Base-by-base conservation (phyloP, 2,888 invertebrate species). In the Acrocera orbiculus region DNA sequence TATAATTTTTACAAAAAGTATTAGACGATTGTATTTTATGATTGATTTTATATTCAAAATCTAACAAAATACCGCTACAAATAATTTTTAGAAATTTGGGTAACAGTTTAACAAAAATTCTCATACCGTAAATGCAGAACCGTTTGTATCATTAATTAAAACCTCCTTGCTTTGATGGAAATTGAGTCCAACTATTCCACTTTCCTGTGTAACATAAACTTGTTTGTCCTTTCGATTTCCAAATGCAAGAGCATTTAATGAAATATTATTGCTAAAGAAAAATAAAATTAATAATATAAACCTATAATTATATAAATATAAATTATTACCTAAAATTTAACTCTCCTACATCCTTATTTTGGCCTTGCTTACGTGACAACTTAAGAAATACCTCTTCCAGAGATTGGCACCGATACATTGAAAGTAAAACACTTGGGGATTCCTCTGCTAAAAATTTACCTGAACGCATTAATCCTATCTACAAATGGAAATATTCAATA, bases 401-500 rank as follows among this genome's bases (percentile, higher is more conserved):
- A 10, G 80, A 77, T 40, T 74, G 69, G 54, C 85, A 85, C 51
- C 72, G 74, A 64, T 86, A 86, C 69, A 81, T 78, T 30, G 77
- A 70, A 30, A 93, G 67, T 27, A 92, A 67, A 10, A 76, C 74
- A 43, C 79, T 76, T 0, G 92, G 92, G 10, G 79, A 80, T 57
- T 89, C 82, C 63, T 93, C 92, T 2, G 92, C 92, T 47, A 93
- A 61, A 30, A 93, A 66, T 34, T 80, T 70, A 1, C 93, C 93
- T 52, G 81, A 85, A 42, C 93, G 67, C 92, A 93, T 93, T 45
- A 93, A 63, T 39, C 92, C 93, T 54, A 93, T 92, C 89, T 89
- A 11, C 10, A 32, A 26, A 16, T 7, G 58, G 24, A 46, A 47
- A 39, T 27, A 27, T 29, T 37, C 58, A 32, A 44, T 43, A 40